Evolutionary conservation across 1,140 invertebrate genomes (phyloP).

Genomic region (Daktulosphaira vitifoliae): DNA sequence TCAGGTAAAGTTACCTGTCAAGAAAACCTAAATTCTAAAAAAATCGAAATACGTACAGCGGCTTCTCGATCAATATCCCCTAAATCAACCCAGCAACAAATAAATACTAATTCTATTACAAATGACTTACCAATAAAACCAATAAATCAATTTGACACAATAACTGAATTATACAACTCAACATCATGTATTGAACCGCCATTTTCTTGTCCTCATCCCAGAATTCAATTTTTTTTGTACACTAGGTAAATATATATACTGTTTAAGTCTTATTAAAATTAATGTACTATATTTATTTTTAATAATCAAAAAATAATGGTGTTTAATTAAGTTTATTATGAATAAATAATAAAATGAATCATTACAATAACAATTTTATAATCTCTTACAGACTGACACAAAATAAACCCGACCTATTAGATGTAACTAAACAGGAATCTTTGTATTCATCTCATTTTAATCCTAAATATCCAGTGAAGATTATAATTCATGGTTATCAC

Average conservation of each 20-base stretch:
- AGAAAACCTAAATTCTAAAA: neutral
- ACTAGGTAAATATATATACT: conserved; percentile 52
- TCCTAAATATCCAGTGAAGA: conserved; percentile 62
- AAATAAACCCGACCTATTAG: conserved; percentile 58
- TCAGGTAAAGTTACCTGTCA: conserved; percentile 9
- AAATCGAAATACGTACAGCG: neutral
- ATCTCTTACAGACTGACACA: conserved; percentile 57
- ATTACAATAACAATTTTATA: neutral
- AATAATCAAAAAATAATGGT: neutral
- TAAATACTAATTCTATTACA: neutral
- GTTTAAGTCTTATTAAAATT: too few species aligned
- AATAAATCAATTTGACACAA: conserved; percentile 42
- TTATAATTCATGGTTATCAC: conserved; percentile 74
- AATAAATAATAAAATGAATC: too few species aligned
- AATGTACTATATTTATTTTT: too few species aligned
- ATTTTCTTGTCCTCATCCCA: conserved; percentile 66
- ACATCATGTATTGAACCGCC: conserved; percentile 71
- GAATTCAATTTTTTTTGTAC: conserved; percentile 74
- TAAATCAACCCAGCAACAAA: neutral
- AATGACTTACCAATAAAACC: neutral
- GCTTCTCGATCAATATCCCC: neutral
- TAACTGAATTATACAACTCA: conserved; percentile 64
- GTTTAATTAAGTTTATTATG: neutral
- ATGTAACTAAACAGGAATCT: conserved; percentile 58
- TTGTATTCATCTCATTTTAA: conserved; percentile 63